Conservation (phyloP, 1,140 invertebrate species). For the Lucilia sericata region DNA sequence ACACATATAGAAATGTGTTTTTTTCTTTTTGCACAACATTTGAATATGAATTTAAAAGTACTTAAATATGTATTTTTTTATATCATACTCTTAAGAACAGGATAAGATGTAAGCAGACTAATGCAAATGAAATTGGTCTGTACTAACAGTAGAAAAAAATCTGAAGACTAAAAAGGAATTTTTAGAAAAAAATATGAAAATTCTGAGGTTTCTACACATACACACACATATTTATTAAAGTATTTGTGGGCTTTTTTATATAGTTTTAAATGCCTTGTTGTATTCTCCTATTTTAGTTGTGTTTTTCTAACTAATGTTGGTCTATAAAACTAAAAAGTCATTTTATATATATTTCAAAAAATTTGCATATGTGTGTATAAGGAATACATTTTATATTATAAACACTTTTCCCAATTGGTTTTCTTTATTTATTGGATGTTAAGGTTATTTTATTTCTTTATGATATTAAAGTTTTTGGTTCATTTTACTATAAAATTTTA, state of each 20-base stretch:
- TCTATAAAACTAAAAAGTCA: too few species aligned
- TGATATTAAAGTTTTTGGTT: too few species aligned
- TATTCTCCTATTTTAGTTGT: too few species aligned
- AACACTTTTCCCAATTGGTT: constrained; percentile 15
- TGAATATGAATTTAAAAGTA: background rate
- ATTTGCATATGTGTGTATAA: background rate
- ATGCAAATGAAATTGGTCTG: background rate
- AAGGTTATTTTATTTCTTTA: too few species aligned
- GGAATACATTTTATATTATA: background rate
- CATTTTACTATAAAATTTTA: too few species aligned
- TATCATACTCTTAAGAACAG: background rate
- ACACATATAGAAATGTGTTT: too few species aligned
- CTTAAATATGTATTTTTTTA: background rate
- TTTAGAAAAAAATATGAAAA: background rate
- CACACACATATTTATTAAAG: background rate
- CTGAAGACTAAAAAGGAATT: background rate
- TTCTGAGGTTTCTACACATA: background rate
- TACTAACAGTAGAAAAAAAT: too few species aligned
- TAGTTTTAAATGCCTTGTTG: too few species aligned
- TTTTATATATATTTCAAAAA: background rate
- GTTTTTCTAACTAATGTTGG: too few species aligned
- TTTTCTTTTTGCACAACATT: background rate
- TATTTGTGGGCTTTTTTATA: too few species aligned
- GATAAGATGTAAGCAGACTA: background rate
- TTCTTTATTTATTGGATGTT: too few species aligned